Percentiles rank a stretch among this genome's conserved stretches.
phyloP scores from a whole-genome alignment of 2,113 vertebrate genomes.

The Crotalus horridus region DNA sequence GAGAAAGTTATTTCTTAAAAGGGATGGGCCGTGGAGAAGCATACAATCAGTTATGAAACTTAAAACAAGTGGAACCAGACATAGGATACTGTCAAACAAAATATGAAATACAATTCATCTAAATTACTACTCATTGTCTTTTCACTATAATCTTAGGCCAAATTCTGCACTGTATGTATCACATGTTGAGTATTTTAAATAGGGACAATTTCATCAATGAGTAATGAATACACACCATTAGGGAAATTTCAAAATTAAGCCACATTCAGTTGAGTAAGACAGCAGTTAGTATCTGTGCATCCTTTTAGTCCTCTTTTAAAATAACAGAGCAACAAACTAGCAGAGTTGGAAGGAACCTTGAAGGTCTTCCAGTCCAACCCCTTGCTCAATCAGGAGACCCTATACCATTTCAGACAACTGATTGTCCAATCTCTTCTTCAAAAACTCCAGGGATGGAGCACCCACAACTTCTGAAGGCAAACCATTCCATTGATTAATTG shows the following conservation, averaged over 20 bases:
- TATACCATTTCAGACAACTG: background rate
- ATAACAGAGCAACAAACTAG: background rate
- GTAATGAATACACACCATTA: background rate
- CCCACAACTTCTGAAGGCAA: background rate
- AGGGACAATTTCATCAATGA: background rate
- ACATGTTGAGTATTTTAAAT: background rate
- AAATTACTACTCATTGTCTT: background rate
- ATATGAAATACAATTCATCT: rapidly evolving
- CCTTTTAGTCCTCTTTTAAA: background rate
- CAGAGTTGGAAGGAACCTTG: background rate
- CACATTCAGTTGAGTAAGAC: background rate
- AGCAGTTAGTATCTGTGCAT: background rate
- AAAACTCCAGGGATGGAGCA: background rate
- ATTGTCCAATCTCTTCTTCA: background rate
- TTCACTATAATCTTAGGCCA: background rate
- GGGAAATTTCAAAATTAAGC: background rate
- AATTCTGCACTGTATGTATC: conserved; percentile 15
- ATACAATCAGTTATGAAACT: conserved; percentile 35
- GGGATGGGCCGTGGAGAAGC: background rate
- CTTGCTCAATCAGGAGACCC: background rate
- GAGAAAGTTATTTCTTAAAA: conserved; percentile 32
- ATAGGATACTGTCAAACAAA: background rate
- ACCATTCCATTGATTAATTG: background rate
- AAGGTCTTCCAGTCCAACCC: background rate
- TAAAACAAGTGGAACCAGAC: background rate